phyloP scores from a whole-genome alignment of 2,797 vertebrate species.

The Siniperca scherzeri region DNA sequence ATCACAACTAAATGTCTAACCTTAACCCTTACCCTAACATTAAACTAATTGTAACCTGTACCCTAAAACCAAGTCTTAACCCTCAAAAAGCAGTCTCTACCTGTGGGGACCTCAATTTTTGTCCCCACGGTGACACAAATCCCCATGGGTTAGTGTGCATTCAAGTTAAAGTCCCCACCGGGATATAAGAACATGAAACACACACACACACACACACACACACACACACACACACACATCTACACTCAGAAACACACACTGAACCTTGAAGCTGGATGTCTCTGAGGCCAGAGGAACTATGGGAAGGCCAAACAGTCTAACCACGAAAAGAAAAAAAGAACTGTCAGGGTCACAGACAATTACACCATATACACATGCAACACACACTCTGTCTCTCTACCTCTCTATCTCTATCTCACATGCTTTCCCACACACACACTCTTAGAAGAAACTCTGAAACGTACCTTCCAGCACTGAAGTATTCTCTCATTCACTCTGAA shows the following conservation, averaged over 20 bases:
- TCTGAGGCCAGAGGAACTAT: conserved; percentile 72
- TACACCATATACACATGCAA: conserved; percentile 50
- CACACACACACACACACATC: conserved; percentile 39
- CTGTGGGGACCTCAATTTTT: too few species aligned
- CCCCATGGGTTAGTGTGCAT: too few species aligned
- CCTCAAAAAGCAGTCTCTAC: too few species aligned
- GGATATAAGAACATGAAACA: conserved; percentile 2
- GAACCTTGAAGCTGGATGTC: conserved; percentile 74
- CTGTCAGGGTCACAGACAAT: conserved; percentile 71
- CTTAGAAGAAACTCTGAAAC: conserved; percentile 9
- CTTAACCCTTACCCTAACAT: too few species aligned
- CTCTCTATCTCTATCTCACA: conserved; percentile 30
- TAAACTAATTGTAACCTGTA: too few species aligned
- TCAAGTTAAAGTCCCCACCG: too few species aligned
- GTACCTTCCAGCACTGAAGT: conserved; percentile 1
- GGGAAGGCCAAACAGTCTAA: conserved; percentile 77
- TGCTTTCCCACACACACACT: conserved; percentile 10
- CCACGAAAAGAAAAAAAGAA: conserved; percentile 55
- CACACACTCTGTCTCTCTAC: conserved; percentile 24
- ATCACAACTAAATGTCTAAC: too few species aligned
- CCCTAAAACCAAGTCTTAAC: too few species aligned
- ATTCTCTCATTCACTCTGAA: conserved; percentile 25
- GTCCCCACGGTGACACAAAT: too few species aligned
- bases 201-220: conserved; percentile 35
- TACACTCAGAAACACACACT: conserved; percentile 49